phyloP scores from a whole-genome alignment of 2,888 invertebrate genomes.

The Carterocephalus palaemon region DNA sequence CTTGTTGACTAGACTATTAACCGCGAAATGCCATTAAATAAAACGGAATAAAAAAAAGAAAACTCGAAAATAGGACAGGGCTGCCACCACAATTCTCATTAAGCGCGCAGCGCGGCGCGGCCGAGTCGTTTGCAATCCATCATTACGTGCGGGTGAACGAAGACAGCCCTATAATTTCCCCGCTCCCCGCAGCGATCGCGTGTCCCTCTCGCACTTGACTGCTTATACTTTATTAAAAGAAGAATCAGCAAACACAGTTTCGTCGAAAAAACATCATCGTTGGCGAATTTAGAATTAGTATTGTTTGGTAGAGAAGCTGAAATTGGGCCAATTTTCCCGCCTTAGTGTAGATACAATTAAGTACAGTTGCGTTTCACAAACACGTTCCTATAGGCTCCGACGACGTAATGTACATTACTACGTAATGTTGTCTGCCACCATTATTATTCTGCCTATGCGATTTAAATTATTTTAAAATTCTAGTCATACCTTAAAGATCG shows the following conservation, averaged over 20 bases:
- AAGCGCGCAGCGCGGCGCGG: constrained; percentile 45
- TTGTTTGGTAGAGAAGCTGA: constrained; percentile 38
- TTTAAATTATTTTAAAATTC: constrained; percentile 29
- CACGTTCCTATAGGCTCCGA: constrained; percentile 3
- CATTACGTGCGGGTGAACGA: constrained; percentile 61
- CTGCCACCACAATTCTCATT: constrained; percentile 68
- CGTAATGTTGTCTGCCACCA: too few relatives aligned
- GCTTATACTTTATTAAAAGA: constrained; percentile 54
- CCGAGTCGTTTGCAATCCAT: constrained; percentile 59
- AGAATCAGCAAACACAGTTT: constrained; percentile 61
- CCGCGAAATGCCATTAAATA: constrained; percentile 21
- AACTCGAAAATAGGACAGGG: constrained; percentile 43
- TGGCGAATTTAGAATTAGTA: constrained; percentile 44
- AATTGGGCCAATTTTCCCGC: constrained; percentile 35
- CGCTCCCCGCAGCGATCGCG: constrained; percentile 36
- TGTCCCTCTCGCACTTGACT: constrained; percentile 35
- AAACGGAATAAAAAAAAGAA: constrained; percentile 22
- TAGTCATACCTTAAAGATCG: constrained; percentile 24
- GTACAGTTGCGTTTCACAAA: constrained; percentile 22
- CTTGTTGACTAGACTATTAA: too few relatives aligned
- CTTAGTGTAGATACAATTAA: constrained; percentile 19
- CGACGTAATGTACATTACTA: too few relatives aligned
- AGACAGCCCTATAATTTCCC: constrained; percentile 73
- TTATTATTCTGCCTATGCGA: constrained; percentile 19
- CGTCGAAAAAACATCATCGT: constrained; percentile 47